Evolutionary conservation across 2,888 invertebrate genomes (phyloP).

Genomic region (Eurois occulta): DNA sequence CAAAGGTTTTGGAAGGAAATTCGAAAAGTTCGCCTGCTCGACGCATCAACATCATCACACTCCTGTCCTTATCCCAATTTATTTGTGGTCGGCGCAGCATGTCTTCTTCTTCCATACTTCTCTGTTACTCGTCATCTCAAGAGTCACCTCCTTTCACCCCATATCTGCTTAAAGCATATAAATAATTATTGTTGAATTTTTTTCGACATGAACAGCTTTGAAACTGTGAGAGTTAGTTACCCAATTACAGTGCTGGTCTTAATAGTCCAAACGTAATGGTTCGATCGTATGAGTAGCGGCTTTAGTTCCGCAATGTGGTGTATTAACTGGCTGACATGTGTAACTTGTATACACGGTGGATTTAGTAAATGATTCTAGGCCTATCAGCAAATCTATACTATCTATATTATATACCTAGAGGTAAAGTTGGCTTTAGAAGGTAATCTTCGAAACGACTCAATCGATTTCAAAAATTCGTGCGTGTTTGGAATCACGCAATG

Average conservation of each 20-base stretch:
- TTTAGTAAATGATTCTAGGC: not conserved
- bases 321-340: not conserved
- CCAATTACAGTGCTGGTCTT: not conserved
- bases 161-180: not conserved
- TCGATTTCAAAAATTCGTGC: no score
- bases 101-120: not conserved
- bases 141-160: not conserved
- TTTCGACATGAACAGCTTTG: not conserved
- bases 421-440: not conserved
- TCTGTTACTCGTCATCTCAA: not conserved
- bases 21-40: not conserved
- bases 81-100: not conserved
- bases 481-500: not conserved
- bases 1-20: not conserved
- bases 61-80: no score
- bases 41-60: no score
- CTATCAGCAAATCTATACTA: not conserved
- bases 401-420: not conserved
- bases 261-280: not conserved
- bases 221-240: not conserved
- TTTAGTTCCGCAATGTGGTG: not conserved
- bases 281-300: not conserved
- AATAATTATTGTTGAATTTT: not conserved
- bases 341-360: no score
- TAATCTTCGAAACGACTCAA: no score